These are phyloP conservation scores for Carlito syrichta DNA, from an alignment of 2,113 vertebrate species.

Conservation along the genomic window DNA sequence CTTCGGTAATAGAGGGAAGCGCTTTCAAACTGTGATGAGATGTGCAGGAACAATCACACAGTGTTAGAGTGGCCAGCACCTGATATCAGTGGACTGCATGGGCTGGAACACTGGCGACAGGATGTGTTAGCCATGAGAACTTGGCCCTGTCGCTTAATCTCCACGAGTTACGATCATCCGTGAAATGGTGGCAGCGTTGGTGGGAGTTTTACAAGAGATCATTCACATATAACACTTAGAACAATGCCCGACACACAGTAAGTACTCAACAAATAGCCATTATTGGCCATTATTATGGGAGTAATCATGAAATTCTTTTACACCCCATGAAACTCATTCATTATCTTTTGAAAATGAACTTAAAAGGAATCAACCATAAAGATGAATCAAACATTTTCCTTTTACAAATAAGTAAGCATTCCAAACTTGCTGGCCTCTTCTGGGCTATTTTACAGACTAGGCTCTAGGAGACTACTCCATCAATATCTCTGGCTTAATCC, in stretches of 20 bases:
- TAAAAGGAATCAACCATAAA: neutral
- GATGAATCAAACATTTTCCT: constrained; percentile 15
- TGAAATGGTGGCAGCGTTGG: neutral
- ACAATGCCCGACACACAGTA: neutral
- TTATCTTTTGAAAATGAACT: constrained; percentile 35
- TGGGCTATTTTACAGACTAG: neutral
- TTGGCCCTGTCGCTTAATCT: neutral
- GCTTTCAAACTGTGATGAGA: neutral
- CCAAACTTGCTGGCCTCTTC: neutral
- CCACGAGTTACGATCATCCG: neutral
- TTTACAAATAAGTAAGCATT: constrained; percentile 36
- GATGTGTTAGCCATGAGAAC: neutral
- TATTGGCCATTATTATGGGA: neutral
- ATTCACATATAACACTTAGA: neutral
- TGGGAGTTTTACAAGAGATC: neutral
- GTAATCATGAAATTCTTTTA: constrained; percentile 10
- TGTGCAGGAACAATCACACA: neutral
- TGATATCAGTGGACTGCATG: neutral
- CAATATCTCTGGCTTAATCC: neutral
- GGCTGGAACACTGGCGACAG: neutral
- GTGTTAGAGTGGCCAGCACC: neutral
- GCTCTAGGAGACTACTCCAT: neutral
- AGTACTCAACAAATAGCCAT: constrained; percentile 26
- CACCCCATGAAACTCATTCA: neutral
- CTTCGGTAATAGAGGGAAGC: neutral